These are phyloP conservation scores for Bruchidius siliquastri DNA, from an alignment of 2,888 invertebrate genomes.

Conservation along the genomic window DNA sequence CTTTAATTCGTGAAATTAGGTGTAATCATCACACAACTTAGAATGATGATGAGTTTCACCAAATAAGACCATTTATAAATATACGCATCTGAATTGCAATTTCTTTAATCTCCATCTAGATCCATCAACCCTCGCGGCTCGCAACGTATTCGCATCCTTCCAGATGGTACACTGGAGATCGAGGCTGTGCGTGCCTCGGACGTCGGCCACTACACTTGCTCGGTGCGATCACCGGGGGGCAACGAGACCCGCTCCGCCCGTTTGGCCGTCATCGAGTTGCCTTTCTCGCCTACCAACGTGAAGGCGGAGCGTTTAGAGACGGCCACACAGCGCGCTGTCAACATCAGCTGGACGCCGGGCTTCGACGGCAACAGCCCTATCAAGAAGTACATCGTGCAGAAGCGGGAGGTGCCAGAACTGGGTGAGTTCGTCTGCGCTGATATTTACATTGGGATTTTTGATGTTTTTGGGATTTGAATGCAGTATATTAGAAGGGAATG, in stretches of 20 bases:
- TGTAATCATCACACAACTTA: no score
- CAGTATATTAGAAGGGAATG: not conserved
- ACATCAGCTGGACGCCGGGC: slow-evolving; percentile 91
- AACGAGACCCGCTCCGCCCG: slow-evolving; percentile 86
- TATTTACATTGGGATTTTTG: not conserved
- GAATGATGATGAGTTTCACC: no score
- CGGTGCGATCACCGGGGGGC: slow-evolving; percentile 85
- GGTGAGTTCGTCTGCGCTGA: slow-evolving; percentile 53
- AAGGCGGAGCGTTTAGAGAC: slow-evolving; percentile 64
- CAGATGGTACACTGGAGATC: slow-evolving; percentile 83
- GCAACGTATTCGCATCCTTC: slow-evolving; percentile 67
- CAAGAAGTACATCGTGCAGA: slow-evolving; percentile 87
- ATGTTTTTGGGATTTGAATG: slow-evolving; percentile 8
- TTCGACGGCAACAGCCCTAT: slow-evolving; percentile 97
- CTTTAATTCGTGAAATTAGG: no score
- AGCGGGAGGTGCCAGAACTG: slow-evolving; percentile 80
- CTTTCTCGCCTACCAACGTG: slow-evolving; percentile 87
- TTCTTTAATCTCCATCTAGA: slow-evolving; percentile 36
- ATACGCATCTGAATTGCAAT: not conserved
- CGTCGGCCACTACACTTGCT: slow-evolving; percentile 90
- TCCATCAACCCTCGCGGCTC: slow-evolving; percentile 59
- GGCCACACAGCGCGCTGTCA: slow-evolving; percentile 70
- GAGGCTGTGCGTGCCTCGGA: slow-evolving; percentile 86
- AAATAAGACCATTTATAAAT: no score
- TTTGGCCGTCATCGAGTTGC: slow-evolving; percentile 88